phyloP scores from a whole-genome alignment of 2,888 invertebrate species.

The Mythimna vitellina region DNA sequence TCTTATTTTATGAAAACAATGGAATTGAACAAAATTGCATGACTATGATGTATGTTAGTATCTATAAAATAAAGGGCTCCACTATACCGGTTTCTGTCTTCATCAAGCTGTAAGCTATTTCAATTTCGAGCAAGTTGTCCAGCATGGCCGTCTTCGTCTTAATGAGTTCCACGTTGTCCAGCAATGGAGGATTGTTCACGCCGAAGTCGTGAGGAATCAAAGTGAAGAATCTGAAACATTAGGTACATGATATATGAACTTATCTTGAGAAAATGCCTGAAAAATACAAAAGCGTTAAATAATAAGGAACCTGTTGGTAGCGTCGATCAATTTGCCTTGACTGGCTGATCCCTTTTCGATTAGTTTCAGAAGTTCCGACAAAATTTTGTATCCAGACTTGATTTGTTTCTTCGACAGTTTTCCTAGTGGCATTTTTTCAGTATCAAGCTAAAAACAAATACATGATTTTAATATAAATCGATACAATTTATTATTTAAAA shows the following conservation, averaged over 20 bases:
- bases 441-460: slow-evolving; percentile 92
- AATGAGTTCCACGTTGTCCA: slow-evolving; percentile 94
- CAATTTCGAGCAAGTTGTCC: slow-evolving; percentile 97
- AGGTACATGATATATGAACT: too few relatives aligned
- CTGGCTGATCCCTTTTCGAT: slow-evolving; percentile 87
- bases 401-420: slow-evolving; percentile 98
- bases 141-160: slow-evolving; percentile 94
- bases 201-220: slow-evolving; percentile 99
- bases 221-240: slow-evolving; percentile 94
- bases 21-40: too few relatives aligned
- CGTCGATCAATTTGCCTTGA: slow-evolving; percentile 93
- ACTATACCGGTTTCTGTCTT: slow-evolving; percentile 76
- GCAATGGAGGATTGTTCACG: slow-evolving; percentile 94
- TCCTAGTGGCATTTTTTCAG: slow-evolving; percentile 99
- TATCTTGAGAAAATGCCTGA: background rate
- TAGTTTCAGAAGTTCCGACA: slow-evolving; percentile 92
- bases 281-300: background rate
- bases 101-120: slow-evolving; percentile 97
- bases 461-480: background rate
- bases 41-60: background rate
- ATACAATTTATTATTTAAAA: background rate
- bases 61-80: background rate
- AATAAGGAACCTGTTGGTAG: slow-evolving; percentile 93
- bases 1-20: too few relatives aligned
- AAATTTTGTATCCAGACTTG: slow-evolving; percentile 95